Evolutionary conservation across 2,888 invertebrate species (phyloP).

Genomic region (Athrips mouffetella): DNA sequence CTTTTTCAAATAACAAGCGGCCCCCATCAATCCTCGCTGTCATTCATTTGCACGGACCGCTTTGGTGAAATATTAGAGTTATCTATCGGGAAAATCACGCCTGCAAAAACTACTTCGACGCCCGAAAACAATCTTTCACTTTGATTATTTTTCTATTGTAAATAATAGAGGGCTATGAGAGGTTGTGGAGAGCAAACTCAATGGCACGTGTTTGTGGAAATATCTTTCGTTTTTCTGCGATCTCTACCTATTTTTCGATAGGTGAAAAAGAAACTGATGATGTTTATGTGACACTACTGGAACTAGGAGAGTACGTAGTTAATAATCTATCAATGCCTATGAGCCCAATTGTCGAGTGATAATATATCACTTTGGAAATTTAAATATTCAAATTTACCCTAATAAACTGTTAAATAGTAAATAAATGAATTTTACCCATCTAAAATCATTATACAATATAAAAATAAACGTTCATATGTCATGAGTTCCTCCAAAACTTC

Average conservation of each 20-base stretch:
- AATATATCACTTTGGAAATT: too few relatives aligned
- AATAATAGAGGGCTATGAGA: constrained; percentile 62
- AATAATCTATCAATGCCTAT: too few relatives aligned
- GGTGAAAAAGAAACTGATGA: constrained; percentile 39
- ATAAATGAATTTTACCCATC: too few relatives aligned
- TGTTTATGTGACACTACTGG: too few relatives aligned
- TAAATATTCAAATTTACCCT: too few relatives aligned
- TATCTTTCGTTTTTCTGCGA: too few relatives aligned
- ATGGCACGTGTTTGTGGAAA: constrained; percentile 38
- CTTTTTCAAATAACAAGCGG: constrained; percentile 76
- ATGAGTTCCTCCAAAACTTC: too few relatives aligned
- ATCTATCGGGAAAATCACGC: constrained; percentile 66
- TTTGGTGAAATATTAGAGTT: constrained; percentile 69
- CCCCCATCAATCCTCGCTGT: constrained; percentile 67
- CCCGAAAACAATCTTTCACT: constrained; percentile 57
- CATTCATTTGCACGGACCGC: constrained; percentile 69
- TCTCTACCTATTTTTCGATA: constrained; percentile 9
- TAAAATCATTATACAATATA: too few relatives aligned
- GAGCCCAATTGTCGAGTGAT: too few relatives aligned
- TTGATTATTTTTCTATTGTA: constrained; percentile 74
- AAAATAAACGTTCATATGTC: too few relatives aligned
- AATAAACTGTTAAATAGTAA: too few relatives aligned
- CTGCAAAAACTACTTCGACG: constrained; percentile 64
- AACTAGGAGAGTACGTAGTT: too few relatives aligned
- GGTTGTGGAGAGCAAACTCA: constrained; percentile 41